phyloP scores from a whole-genome alignment of 2,113 vertebrate species.

The Actenoides hombroni region DNA sequence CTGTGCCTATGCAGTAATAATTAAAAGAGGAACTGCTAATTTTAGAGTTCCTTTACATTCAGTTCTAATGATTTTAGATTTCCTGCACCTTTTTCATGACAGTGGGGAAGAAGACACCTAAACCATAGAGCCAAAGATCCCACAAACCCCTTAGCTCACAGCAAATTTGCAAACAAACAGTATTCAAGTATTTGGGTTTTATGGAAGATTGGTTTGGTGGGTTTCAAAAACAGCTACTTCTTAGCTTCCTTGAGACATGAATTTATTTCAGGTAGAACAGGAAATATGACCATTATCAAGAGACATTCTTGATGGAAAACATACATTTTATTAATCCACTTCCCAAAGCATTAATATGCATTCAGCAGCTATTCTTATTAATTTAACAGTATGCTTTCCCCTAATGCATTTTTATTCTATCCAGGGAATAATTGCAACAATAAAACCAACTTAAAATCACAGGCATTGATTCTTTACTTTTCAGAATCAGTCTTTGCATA shows the following conservation, averaged over 20 bases:
- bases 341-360: neutral
- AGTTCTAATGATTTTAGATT: neutral
- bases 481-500: constrained; percentile 19
- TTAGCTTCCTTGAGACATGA: neutral
- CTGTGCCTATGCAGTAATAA: neutral
- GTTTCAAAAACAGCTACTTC: neutral
- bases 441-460: constrained; percentile 42
- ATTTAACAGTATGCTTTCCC: constrained; percentile 19
- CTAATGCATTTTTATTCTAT: constrained; percentile 11
- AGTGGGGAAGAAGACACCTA: neutral
- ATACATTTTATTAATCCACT: neutral
- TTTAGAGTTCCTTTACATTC: neutral
- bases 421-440: neutral
- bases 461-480: constrained; percentile 27
- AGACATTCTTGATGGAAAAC: neutral
- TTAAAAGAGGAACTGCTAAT: neutral
- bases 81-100: neutral
- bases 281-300: neutral
- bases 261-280: neutral
- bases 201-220: neutral
- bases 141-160: neutral
- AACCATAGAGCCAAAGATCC: neutral
- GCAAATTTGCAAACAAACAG: neutral
- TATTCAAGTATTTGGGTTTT: neutral
- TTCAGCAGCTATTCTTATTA: neutral